Evolutionary conservation across 2,888 invertebrate species (phyloP), one percentile per base, ranked within the genome.

Genomic region (Stratiomys singularior): DNA sequence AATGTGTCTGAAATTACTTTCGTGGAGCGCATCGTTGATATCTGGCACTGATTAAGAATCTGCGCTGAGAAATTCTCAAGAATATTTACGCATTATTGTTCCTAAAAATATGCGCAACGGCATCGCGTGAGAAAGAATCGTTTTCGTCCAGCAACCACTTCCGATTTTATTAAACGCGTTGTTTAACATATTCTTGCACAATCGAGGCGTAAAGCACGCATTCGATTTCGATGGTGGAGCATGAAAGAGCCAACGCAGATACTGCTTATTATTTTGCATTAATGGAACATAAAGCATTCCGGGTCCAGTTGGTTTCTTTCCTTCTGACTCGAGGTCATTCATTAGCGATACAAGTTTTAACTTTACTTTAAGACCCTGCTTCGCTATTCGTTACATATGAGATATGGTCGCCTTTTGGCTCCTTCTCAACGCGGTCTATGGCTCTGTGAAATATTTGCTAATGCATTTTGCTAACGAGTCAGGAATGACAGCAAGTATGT

Each of bases 191-290:
- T 28, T 28, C 28, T 60, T 25, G 25, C 63, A 13, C 28, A 27
- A 13, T 18, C 18, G 52, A 52, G 52, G n/a, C 52, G 18, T 52
- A 52, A 18, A n/a, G 63, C 63, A 27, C 63, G 18, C 11, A 63
- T 63, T 25, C 11, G 27, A 63, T 3, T 15, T n/a, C 27, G 23
- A 28, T 25, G 28, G 27, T 28, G 63, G 23, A 63, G 28, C 63
- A 28, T 63, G 63, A 63, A 63, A 63, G 63, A 63, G 63, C 28
- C 23, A 63, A 63, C 63, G 27, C 28, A 28, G 28, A 27, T 23
- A 27, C 27, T 2, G 63, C 63, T 28, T 63, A 63, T 63, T 63
- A 63, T 27, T 27, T 15, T 25, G 63, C 13, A 63, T 63, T 63
- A 25, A 27, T 25, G 63, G 5, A 23, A 23, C 28, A 28, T 18